These are phyloP conservation scores for Drosophila helvetica DNA, from an alignment of 2,888 invertebrate species.

Conservation along the genomic window DNA sequence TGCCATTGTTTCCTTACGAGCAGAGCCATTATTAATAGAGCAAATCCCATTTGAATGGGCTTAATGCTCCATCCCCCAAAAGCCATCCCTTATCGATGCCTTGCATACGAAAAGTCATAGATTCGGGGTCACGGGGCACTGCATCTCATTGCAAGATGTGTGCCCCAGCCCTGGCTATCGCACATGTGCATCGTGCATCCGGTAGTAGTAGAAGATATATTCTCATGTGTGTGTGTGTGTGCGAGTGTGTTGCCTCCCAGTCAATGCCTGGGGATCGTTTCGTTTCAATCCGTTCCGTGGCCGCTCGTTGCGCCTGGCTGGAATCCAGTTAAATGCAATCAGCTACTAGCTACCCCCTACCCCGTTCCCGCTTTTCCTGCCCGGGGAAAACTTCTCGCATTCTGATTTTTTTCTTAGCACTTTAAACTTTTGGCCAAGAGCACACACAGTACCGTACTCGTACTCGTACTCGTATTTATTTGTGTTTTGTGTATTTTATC, in stretches of 20 bases:
- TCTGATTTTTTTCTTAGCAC: slow-evolving; percentile 72
- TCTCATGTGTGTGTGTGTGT: slow-evolving; percentile 11
- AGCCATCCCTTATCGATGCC: too few relatives aligned
- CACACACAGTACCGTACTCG: slow-evolving; percentile 18
- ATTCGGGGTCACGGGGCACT: too few relatives aligned
- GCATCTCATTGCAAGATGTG: too few relatives aligned
- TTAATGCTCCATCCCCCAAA: too few relatives aligned
- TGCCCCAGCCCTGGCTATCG: too few relatives aligned
- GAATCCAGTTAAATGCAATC: slow-evolving; percentile 62
- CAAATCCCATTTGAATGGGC: too few relatives aligned
- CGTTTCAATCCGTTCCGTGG: slow-evolving; percentile 2
- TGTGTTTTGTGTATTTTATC: slow-evolving; percentile 79
- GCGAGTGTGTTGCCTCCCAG: slow-evolving; percentile 11
- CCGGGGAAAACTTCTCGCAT: slow-evolving; percentile 43
- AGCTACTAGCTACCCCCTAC: slow-evolving; percentile 42
- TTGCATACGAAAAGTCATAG: too few relatives aligned
- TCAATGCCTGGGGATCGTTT: not conserved
- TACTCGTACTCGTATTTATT: slow-evolving; percentile 52
- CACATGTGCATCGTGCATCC: too few relatives aligned
- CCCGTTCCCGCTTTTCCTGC: not conserved
- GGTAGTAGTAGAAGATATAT: too few relatives aligned
- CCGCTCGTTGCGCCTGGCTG: slow-evolving; percentile 12
- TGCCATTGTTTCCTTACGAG: too few relatives aligned
- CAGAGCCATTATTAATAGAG: too few relatives aligned
- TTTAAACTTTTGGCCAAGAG: slow-evolving; percentile 66